These are phyloP conservation scores for Yponomeuta plumbellus DNA, from an alignment of 2,888 invertebrate genomes.

Conservation along the genomic window DNA sequence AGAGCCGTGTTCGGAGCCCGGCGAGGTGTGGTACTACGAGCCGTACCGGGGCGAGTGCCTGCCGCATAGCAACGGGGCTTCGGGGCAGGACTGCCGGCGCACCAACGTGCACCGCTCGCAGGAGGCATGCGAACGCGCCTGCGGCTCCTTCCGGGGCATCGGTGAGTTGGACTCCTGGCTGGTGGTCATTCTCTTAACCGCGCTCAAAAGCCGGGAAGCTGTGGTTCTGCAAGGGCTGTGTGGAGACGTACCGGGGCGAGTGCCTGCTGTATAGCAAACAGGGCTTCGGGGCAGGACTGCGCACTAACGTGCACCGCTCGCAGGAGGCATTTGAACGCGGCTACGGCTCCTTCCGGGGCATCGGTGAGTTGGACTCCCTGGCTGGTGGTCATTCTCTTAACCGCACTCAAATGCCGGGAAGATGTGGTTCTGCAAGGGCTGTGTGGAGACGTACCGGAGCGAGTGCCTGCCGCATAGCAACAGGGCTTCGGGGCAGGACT, in stretches of 20 bases:
- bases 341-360: slow-evolving; percentile 76
- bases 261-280: slow-evolving; percentile 17
- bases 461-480: slow-evolving; percentile 17
- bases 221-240: slow-evolving; percentile 22
- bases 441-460: slow-evolving; percentile 71
- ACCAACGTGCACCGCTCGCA: slow-evolving; percentile 79
- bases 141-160: slow-evolving; percentile 78
- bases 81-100: slow-evolving; percentile 55
- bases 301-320: slow-evolving; percentile 76
- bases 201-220: slow-evolving; percentile 23
- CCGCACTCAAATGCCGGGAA: too few species aligned
- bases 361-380: too few species aligned
- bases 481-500: slow-evolving; percentile 26
- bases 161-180: not conserved
- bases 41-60: slow-evolving; percentile 59
- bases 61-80: slow-evolving; percentile 6
- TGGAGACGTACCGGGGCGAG: slow-evolving; percentile 65
- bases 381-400: too few species aligned
- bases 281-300: slow-evolving; percentile 52
- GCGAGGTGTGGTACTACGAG: slow-evolving; percentile 23
- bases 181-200: too few species aligned
- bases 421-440: slow-evolving; percentile 22
- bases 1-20: slow-evolving; percentile 24
- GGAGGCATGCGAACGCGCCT: slow-evolving; percentile 85
- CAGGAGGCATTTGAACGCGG: slow-evolving; percentile 87